phyloP scores from a whole-genome alignment of 2,888 invertebrate species.

The Xiphydria camelus region DNA sequence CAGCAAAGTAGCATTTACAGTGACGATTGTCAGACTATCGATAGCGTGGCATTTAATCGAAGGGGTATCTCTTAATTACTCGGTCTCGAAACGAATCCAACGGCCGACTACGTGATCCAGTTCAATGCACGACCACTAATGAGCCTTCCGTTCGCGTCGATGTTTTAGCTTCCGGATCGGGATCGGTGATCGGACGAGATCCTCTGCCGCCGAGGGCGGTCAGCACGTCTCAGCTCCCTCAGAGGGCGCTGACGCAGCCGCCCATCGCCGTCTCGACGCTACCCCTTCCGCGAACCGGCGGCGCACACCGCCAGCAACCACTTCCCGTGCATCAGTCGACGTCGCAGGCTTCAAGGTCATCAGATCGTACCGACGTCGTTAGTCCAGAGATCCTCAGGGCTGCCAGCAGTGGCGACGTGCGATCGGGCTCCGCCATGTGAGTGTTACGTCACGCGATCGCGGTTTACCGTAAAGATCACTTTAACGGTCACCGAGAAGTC shows the following conservation, averaged over 20 bases:
- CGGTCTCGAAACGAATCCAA: no score
- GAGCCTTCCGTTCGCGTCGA: no score
- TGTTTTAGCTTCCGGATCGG: constrained; percentile 72
- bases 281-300: constrained; percentile 26
- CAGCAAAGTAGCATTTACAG: no score
- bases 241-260: constrained; percentile 55
- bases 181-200: constrained; percentile 67
- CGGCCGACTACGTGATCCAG: no score
- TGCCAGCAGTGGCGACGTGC: constrained; percentile 42
- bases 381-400: constrained; percentile 32
- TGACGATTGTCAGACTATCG: no score
- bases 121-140: no score
- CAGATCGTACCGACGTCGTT: constrained; percentile 25
- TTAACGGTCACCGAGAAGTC: no score
- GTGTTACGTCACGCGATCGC: constrained; percentile 17
- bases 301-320: constrained; percentile 26
- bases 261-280: constrained; percentile 49
- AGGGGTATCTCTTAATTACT: no score
- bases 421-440: constrained; percentile 33
- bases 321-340: constrained; percentile 40
- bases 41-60: no score
- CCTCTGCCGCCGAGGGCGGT: constrained; percentile 59
- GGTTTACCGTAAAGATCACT: no score
- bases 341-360: constrained; percentile 24
- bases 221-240: constrained; percentile 49